Conservation (phyloP, 2,113 vertebrate species). For the Camarhynchus parvulus region DNA sequence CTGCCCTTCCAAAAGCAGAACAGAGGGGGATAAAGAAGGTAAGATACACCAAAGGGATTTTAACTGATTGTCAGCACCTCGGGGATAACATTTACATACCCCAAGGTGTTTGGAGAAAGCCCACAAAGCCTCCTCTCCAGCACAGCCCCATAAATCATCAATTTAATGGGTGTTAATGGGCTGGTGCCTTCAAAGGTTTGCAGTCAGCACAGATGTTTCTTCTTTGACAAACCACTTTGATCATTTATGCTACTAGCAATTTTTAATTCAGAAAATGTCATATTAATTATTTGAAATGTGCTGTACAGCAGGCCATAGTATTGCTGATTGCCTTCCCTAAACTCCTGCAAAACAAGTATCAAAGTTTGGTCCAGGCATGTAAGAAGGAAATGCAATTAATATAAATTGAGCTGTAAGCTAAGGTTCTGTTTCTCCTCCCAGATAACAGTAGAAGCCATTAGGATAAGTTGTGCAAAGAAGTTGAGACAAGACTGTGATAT, state of each 20-base stretch:
- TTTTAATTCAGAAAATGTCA: slow-evolving; percentile 32
- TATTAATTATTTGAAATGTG: slow-evolving; percentile 1
- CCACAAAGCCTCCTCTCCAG: not conserved
- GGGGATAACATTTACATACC: not conserved
- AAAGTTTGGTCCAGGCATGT: not conserved
- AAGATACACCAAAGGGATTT: not conserved
- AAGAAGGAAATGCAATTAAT: not conserved
- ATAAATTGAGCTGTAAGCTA: not conserved
- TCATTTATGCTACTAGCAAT: slow-evolving; percentile 6
- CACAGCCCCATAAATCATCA: not conserved
- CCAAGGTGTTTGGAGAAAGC: not conserved
- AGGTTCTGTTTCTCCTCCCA: not conserved
- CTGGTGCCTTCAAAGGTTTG: slow-evolving; percentile 31
- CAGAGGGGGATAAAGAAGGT: not conserved
- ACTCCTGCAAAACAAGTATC: not conserved
- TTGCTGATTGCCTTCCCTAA: not conserved
- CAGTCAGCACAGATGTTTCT: not conserved
- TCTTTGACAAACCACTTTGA: slow-evolving; percentile 43
- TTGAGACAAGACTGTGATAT: not conserved
- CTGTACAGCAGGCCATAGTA: not conserved
- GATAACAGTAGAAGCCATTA: not conserved
- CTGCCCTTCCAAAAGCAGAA: not conserved
- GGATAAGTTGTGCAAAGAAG: not conserved
- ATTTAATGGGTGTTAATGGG: slow-evolving; percentile 25
- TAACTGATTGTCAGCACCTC: not conserved